phyloP scores from a whole-genome alignment of 2,888 invertebrate genomes.

The Chymomyza procnemis region DNA sequence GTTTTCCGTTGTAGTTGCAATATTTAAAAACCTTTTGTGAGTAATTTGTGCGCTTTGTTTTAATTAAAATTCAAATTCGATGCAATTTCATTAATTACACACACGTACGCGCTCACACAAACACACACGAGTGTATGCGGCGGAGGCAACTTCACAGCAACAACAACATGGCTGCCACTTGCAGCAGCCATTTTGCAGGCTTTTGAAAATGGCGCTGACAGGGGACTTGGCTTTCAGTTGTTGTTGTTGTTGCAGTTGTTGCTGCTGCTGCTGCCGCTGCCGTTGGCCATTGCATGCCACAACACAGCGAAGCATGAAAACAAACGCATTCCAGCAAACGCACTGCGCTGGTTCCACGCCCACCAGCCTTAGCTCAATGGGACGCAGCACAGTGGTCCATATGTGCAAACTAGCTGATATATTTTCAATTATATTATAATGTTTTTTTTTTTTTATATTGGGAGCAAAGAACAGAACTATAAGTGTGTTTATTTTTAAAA shows the following conservation, averaged over 20 bases:
- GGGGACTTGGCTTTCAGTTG: constrained; percentile 23
- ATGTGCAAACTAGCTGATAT: neutral
- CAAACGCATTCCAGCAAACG: constrained; percentile 62
- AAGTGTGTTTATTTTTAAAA: too few species aligned
- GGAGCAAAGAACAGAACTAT: too few species aligned
- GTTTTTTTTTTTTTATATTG: too few species aligned
- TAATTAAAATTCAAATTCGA: constrained; percentile 77
- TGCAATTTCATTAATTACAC: constrained; percentile 76
- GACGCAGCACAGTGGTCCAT: neutral
- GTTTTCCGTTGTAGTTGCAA: neutral
- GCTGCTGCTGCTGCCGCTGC: constrained; percentile 16
- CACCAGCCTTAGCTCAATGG: neutral
- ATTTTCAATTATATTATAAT: neutral
- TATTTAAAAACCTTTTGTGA: neutral
- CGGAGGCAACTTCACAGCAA: neutral
- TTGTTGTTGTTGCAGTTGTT: constrained; percentile 8
- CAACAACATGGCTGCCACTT: neutral
- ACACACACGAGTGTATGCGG: constrained; percentile 20
- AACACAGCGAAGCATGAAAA: constrained; percentile 63
- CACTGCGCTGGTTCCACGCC: neutral
- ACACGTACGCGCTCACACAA: constrained; percentile 25
- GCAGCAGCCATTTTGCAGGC: constrained; percentile 61
- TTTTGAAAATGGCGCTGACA: constrained; percentile 64
- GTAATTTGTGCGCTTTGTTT: constrained; percentile 71
- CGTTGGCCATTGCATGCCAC: constrained; percentile 62